phyloP scores from a whole-genome alignment of 2,113 vertebrate genomes.

The Anhinga rufa region DNA sequence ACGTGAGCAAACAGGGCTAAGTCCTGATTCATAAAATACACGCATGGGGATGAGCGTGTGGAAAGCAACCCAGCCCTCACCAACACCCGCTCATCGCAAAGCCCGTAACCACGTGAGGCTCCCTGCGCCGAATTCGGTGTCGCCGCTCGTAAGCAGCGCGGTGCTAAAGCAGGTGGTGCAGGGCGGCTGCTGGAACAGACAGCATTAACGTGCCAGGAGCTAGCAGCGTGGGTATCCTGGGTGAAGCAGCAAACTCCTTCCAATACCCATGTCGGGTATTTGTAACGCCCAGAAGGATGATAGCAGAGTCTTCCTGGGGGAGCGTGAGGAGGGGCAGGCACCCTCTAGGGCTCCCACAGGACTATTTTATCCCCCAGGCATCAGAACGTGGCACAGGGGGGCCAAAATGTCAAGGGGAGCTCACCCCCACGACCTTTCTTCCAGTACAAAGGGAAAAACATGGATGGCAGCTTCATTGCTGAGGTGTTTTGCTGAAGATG shows the following conservation, averaged over 20 bases:
- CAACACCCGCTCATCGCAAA: not conserved
- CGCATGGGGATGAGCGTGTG: not conserved
- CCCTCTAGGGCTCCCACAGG: not conserved
- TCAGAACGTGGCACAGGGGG: not conserved
- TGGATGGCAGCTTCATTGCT: not conserved
- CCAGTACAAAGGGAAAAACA: not conserved
- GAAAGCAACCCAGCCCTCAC: not conserved
- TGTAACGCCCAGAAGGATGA: not conserved
- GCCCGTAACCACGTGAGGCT: not conserved
- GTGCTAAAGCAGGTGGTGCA: not conserved
- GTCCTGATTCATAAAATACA: conserved; percentile 13
- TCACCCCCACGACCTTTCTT: not conserved
- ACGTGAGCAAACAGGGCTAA: not conserved
- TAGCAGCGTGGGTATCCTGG: not conserved
- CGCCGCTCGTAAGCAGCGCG: fast-evolving
- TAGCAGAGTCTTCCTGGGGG: not conserved
- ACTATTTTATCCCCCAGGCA: not conserved
- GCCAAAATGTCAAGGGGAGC: not conserved
- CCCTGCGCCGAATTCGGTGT: not conserved
- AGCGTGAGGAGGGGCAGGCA: not conserved
- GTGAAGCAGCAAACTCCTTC: not conserved
- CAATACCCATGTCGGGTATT: not conserved
- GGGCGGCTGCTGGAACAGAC: not conserved
- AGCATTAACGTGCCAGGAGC: not conserved
- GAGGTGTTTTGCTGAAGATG: not conserved